Evolutionary conservation across 2,113 vertebrate genomes (phyloP), one percentile per base, ranked within the genome.

Genomic region (Puffinus mauretanicus): DNA sequence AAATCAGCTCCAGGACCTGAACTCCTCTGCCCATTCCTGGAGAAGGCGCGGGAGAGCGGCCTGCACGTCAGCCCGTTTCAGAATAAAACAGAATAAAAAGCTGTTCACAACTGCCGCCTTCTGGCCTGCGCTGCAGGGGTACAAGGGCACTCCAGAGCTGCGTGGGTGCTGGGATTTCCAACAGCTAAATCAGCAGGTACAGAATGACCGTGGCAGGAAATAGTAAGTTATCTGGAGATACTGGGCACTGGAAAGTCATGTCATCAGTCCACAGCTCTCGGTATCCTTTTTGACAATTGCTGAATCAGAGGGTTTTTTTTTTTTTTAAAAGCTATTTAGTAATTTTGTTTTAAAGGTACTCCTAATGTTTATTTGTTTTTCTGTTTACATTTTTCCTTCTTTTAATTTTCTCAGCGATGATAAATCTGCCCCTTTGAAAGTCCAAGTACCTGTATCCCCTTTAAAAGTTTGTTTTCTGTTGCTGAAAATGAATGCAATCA

Each of bases 11-110:
- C 32, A 27, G 55, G 51, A 22, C 30, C 55, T 12, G 40, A 34
- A 32, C 25, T 51, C 26, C 30, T 65, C n/a, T 13, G 9, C 34
- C 40, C 7, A 0, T 36, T 62, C 9, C 9, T 8, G 42, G 36
- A 81, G 64, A 77, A 40, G 72, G 67, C 44, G 42, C 13, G 29
- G 66, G 26, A 93, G 6, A 65, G 20, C 36, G 36, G 18, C 0
- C 0, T 2, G 16, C 25, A 9, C 3, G 0, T 26, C 61, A n/a
- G 51, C 6, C 1, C 7, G 0, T 66, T 42, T 61, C 52, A 51
- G 62, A 62, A 62, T 17, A n/a, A 82, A 71, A 34, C 4, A 30
- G 42, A 71, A 42, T 17, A 29, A 69, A 86, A 77, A 69, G 10
- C 29, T 69, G 3, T 9, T n/a, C 3, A 2, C 29, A 42, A 10